Base-by-base conservation (phyloP, 2,113 vertebrate genomes). In the Damaliscus lunatus region DNA sequence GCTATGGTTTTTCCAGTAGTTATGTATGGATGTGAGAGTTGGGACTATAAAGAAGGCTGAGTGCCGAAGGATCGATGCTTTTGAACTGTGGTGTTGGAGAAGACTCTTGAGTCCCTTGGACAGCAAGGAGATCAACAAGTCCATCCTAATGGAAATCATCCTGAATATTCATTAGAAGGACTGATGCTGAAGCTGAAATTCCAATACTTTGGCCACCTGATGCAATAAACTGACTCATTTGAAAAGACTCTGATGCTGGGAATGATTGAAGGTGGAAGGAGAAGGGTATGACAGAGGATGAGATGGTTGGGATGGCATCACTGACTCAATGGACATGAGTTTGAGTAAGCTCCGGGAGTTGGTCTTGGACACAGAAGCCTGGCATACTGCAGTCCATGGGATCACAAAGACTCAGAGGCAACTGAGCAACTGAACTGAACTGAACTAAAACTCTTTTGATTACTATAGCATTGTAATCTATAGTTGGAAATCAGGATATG, bases 41-140 rank as follows among this genome's bases (percentile, higher is more conserved):
- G 64, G 8, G 8, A 71, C 64, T 21, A 71, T 71, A 71, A 71
- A 36, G n/a, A 71, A 71, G n/a, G 64, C 0, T 33, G 17, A 71
- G 8, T 5, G 19, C n/a, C 1, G 0, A 36, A 71, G n/a, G n/a
- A 71, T 21, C 0, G n/a, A 10, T 71, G 64, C n/a, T 19, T 71
- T 21, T 21, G n/a, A 71, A 36, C 9, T 71, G n/a, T 36, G n/a
- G n/a, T 71, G 64, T 21, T 21, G 17, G 64, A 3, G n/a, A 21
- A 71, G 64, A 71, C 64, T 67, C 33, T 36, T 71, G 17, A 71
- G 64, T 36, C 33, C 17, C 64, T 71, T 71, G 64, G 17, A 71
- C 64, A 11, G 64, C 64, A 71, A 71, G 64, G 64, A 67, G 17
- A 36, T 71, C 64, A 71, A 36, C n/a, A 4, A 71, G 33, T 36